Conservation (phyloP, 2,888 invertebrate genomes). For the Pseudanteris insignis region DNA sequence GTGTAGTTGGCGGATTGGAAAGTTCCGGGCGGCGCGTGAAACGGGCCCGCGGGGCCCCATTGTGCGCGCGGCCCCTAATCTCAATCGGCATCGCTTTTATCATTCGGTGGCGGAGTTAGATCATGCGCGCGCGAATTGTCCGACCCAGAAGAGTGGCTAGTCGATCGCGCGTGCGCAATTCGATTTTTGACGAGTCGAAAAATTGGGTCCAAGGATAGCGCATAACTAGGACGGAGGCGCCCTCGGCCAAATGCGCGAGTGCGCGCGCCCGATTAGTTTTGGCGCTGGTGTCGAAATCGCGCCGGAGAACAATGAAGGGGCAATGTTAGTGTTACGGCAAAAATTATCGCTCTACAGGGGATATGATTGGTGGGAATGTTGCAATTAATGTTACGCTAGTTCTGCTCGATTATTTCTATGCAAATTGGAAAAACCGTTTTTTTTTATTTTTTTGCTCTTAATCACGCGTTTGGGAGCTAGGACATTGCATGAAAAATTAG, state of each 20-base stretch:
- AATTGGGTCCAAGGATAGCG: conserved; percentile 30
- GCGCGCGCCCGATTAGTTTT: too few relatives aligned
- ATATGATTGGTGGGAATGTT: conserved; percentile 29
- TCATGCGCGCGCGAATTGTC: conserved; percentile 11
- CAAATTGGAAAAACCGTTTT: too few relatives aligned
- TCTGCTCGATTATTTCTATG: conserved; percentile 7
- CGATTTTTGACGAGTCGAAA: conserved; percentile 29
- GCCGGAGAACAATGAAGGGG: conserved; percentile 25
- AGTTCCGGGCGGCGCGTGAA: conserved; percentile 25
- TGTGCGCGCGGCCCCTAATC: conserved; percentile 29
- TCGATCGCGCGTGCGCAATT: conserved; percentile 19
- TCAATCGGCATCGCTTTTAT: conserved; percentile 31
- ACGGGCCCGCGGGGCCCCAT: conserved; percentile 24
- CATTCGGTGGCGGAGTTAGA: conserved; percentile 17
- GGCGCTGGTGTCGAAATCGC: conserved; percentile 21
- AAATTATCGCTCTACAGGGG: conserved; percentile 21
- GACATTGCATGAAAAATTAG: background rate
- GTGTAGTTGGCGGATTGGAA: conserved; percentile 30
- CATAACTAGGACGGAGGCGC: conserved; percentile 29
- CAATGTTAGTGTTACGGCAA: conserved; percentile 27
- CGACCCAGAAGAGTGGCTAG: conserved; percentile 13
- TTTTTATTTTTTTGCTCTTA: too few relatives aligned
- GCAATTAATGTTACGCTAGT: conserved; percentile 27
- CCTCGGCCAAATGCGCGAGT: conserved; percentile 25
- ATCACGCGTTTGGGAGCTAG: too few relatives aligned